Evolutionary conservation across 2,113 vertebrate species (phyloP).

Genomic region (Plecotus auritus): DNA sequence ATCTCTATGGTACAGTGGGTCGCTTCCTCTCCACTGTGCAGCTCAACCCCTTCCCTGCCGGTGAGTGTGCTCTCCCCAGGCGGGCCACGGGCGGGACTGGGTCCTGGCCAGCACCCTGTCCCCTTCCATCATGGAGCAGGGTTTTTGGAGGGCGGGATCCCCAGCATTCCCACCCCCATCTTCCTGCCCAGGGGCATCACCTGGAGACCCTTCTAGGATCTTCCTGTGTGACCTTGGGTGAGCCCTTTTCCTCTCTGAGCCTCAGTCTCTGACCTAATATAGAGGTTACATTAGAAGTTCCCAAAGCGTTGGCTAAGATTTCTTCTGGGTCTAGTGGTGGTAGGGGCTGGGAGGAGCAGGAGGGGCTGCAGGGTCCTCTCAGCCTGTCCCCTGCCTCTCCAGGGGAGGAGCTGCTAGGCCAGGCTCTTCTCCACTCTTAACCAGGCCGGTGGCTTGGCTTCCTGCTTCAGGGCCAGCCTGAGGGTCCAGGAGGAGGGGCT

Average conservation of each 20-base stretch:
- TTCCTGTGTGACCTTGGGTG: not conserved
- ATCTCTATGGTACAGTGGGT: slow-evolving; percentile 77
- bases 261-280: not conserved
- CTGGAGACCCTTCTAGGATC: not conserved
- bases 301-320: not conserved
- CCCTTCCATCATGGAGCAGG: not conserved
- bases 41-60: slow-evolving; percentile 82
- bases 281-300: not conserved
- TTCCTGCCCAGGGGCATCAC: not conserved
- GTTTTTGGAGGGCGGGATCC: not conserved
- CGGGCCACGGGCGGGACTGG: accelerated
- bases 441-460: not conserved
- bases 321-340: not conserved
- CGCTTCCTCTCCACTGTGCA: slow-evolving; percentile 80
- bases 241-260: not conserved
- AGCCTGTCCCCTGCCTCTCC: not conserved
- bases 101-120: not conserved
- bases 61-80: slow-evolving; percentile 63
- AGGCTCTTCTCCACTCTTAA: not conserved
- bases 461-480: not conserved
- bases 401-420: not conserved
- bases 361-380: not conserved
- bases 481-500: not conserved
- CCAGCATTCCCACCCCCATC: not conserved
- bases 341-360: not conserved